phyloP scores from a whole-genome alignment of 2,888 invertebrate species.

The Dysmachus trigonus region DNA sequence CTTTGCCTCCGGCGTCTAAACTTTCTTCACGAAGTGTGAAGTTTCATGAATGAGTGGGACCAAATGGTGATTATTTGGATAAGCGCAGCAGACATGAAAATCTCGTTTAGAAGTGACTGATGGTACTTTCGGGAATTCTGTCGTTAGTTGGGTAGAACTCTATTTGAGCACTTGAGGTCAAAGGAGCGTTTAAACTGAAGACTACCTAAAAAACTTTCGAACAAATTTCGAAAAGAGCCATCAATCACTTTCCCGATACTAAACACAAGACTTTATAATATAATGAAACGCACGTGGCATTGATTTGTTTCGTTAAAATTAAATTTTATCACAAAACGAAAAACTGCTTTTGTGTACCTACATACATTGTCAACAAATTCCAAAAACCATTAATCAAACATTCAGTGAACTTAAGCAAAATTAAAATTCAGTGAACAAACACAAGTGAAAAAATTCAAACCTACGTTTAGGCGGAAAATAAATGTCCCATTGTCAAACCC shows the following conservation, averaged over 20 bases:
- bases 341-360: too few species aligned
- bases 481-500: not conserved
- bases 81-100: not conserved
- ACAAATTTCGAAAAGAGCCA: not conserved
- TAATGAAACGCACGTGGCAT: not conserved
- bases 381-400: not conserved
- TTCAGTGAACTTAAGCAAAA: not conserved
- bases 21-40: not conserved
- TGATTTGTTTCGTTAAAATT: not conserved
- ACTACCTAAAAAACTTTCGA: not conserved
- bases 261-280: not conserved
- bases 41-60: not conserved
- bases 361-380: too few species aligned
- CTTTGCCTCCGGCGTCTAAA: not conserved
- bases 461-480: not conserved
- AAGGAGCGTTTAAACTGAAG: not conserved
- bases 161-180: not conserved
- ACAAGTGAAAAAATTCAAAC: not conserved
- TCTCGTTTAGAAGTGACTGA: not conserved
- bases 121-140: not conserved
- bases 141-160: not conserved
- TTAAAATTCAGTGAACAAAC: not conserved
- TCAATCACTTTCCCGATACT: not conserved
- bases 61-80: not conserved
- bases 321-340: not conserved